Conservation (phyloP, 2,888 invertebrate species). For the Dryadula phaetusa region DNA sequence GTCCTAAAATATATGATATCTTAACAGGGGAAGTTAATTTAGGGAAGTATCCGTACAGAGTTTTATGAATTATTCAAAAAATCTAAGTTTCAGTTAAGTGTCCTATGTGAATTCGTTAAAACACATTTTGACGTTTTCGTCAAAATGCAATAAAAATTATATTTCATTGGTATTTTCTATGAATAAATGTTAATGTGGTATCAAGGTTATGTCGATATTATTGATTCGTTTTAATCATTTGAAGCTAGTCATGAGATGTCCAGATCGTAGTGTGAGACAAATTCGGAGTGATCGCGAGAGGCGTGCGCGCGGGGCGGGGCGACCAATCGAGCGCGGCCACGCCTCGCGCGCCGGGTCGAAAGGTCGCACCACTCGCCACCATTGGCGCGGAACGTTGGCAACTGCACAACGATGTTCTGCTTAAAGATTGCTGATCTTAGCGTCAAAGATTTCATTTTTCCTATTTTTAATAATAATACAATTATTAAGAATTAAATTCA, state of each 20-base stretch:
- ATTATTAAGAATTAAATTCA: neutral
- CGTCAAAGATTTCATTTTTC: slow-evolving; percentile 2
- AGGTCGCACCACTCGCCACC: slow-evolving; percentile 68
- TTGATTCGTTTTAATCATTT: slow-evolving; percentile 44
- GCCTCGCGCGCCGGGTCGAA: slow-evolving; percentile 72
- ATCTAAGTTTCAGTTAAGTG: too few species aligned
- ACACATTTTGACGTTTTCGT: too few species aligned
- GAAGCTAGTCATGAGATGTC: slow-evolving; percentile 40
- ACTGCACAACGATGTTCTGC: slow-evolving; percentile 24
- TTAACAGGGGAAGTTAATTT: neutral
- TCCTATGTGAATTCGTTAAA: too few species aligned
- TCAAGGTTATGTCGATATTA: slow-evolving; percentile 40
- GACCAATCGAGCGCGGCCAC: slow-evolving; percentile 79
- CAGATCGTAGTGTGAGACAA: slow-evolving; percentile 44
- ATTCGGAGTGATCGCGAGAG: slow-evolving; percentile 55
- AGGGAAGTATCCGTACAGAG: neutral
- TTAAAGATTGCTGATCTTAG: neutral
- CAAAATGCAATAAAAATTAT: too few species aligned
- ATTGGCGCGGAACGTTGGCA: slow-evolving; percentile 63
- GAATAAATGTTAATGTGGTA: slow-evolving; percentile 1
- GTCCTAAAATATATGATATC: neutral
- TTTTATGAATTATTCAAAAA: neutral
- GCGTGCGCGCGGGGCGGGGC: slow-evolving; percentile 67
- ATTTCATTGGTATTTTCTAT: slow-evolving; percentile 13
- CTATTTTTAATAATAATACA: neutral